A percentile compares a stretch with the other conserved stretches of the same genome.
phyloP scores from a whole-genome alignment of 2,888 invertebrate species.

The Athripsodes cinereus region DNA sequence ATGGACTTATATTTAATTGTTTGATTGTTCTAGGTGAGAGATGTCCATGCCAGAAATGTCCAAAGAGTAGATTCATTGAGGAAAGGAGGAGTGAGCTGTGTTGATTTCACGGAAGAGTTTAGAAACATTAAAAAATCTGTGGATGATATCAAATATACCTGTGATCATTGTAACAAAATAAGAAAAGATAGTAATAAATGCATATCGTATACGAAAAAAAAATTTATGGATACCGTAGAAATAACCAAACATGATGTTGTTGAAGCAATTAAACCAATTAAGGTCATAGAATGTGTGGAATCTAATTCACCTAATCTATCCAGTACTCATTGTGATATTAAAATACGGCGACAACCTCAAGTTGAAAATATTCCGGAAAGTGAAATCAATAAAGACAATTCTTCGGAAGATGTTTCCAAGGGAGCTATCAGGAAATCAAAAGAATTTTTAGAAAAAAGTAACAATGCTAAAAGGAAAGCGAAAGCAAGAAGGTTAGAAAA shows the following conservation, averaged over 20 bases:
- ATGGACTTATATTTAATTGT: no score
- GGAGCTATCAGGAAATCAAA: slow-evolving; percentile 24
- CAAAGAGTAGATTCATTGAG: slow-evolving; percentile 20
- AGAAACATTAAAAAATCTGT: slow-evolving; percentile 27
- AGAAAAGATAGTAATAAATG: slow-evolving; percentile 22
- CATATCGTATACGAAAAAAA: slow-evolving; percentile 21
- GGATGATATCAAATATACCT: slow-evolving; percentile 20
- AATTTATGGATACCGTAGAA: slow-evolving; percentile 4
- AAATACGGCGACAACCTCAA: not conserved
- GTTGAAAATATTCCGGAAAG: slow-evolving; percentile 27
- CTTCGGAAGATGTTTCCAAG: slow-evolving; percentile 28
- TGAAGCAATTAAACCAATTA: not conserved
- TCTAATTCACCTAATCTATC: not conserved
- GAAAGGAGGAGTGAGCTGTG: slow-evolving; percentile 21
- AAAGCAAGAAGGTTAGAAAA: slow-evolving; percentile 46
- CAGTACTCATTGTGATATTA: slow-evolving; percentile 4
- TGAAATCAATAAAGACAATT: slow-evolving; percentile 30
- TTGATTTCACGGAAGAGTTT: slow-evolving; percentile 20
- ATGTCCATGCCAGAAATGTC: slow-evolving; percentile 8
- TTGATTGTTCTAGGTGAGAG: slow-evolving; percentile 21
- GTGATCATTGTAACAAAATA: slow-evolving; percentile 19
- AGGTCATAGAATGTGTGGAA: not conserved
- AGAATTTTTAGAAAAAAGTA: slow-evolving; percentile 29
- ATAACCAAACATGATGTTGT: not conserved
- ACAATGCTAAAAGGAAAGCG: slow-evolving; percentile 41